phyloP scores from a whole-genome alignment of 2,113 vertebrate species.

The Ibidorhyncha struthersii region DNA sequence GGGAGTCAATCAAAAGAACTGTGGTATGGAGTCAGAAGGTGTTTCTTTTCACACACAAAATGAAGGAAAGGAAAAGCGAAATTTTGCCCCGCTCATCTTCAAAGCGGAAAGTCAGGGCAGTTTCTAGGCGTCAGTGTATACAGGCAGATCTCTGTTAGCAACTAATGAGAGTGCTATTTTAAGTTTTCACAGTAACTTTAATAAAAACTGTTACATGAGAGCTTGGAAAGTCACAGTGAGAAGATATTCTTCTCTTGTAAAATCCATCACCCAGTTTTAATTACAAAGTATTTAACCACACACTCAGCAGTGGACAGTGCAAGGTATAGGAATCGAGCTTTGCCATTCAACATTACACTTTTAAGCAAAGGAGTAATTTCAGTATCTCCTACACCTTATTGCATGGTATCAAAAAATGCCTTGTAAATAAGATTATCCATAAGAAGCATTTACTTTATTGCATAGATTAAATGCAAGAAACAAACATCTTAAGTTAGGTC shows the following conservation, averaged over 20 bases:
- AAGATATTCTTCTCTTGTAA: not conserved
- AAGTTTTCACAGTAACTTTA: constrained; percentile 14
- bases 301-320: not conserved
- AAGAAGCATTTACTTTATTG: not conserved
- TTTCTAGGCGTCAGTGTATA: not conserved
- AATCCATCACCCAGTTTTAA: constrained; percentile 4
- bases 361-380: not conserved
- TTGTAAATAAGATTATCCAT: not conserved
- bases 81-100: not conserved
- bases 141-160: not conserved
- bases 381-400: not conserved
- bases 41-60: not conserved
- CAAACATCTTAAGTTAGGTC: not conserved
- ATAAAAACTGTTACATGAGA: constrained; percentile 13
- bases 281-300: not conserved
- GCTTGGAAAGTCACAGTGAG: not conserved
- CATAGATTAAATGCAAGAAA: not conserved
- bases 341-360: not conserved
- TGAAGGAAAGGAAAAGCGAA: not conserved
- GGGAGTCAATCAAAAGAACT: not conserved
- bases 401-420: not conserved
- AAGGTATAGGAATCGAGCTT: not conserved
- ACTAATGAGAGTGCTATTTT: not conserved
- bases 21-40: not conserved
- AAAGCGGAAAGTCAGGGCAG: not conserved